Evolutionary conservation across 2,797 vertebrate species (phyloP).

Genomic region (Lophotriccus pileatus): DNA sequence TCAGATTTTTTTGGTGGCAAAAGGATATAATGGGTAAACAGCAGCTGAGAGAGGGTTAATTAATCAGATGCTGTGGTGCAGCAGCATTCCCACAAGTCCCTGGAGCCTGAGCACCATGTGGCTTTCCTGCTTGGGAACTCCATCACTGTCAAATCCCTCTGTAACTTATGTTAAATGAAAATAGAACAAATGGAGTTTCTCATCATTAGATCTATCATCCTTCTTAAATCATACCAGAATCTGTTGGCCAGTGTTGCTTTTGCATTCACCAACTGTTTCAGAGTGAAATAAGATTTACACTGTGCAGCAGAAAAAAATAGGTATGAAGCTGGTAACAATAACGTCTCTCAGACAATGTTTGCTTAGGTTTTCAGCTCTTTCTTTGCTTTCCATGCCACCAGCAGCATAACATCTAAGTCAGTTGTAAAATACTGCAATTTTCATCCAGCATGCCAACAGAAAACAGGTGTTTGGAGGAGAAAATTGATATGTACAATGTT

Average conservation of each 20-base stretch:
- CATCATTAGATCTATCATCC: not conserved
- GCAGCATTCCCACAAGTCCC: not conserved
- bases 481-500: not conserved
- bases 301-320: accelerated
- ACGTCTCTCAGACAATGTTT: no score
- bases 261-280: not conserved
- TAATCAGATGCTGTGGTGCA: not conserved
- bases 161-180: not conserved
- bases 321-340: not conserved
- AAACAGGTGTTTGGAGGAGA: not conserved
- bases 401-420: not conserved
- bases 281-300: not conserved
- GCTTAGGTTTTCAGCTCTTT: not conserved
- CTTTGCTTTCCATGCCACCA: not conserved
- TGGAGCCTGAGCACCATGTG: not conserved
- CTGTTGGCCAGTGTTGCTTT: not conserved
- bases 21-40: not conserved
- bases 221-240: not conserved
- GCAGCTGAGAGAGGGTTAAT: not conserved
- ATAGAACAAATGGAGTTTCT: not conserved
- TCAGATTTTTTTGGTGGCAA: not conserved
- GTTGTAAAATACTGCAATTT: not conserved
- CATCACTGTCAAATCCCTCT: not conserved
- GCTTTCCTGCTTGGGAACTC: not conserved
- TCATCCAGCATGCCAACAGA: not conserved